A percentile compares a stretch with the other conserved stretches of the same genome.
phyloP scores from a whole-genome alignment of 2,113 vertebrate genomes.

The Sinocyclocheilus anshuiensis region DNA sequence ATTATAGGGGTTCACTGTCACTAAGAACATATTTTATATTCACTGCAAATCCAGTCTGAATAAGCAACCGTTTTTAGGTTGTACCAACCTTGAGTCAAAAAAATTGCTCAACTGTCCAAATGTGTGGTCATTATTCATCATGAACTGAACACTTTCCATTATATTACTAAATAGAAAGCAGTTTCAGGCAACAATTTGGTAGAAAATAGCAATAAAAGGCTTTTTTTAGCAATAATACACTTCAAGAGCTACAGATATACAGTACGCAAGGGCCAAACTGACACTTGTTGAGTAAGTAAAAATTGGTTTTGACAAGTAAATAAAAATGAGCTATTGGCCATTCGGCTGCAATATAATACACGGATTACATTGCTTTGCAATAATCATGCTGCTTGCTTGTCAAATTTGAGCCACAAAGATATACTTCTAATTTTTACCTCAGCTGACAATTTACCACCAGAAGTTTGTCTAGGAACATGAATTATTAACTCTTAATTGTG shows the following conservation, averaged over 20 bases:
- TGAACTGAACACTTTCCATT: background rate
- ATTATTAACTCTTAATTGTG: too few relatives aligned
- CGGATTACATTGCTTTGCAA: background rate
- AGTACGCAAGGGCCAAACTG: background rate
- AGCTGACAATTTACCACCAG: background rate
- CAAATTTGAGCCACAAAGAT: background rate
- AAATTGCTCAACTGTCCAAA: background rate
- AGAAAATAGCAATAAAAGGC: background rate
- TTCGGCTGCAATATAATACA: background rate
- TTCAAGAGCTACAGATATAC: background rate
- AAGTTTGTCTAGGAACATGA: background rate
- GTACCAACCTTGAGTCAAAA: background rate
- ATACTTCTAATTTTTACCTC: background rate
- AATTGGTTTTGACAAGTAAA: background rate
- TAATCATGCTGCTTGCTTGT: background rate
- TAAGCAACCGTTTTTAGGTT: background rate
- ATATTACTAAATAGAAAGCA: background rate
- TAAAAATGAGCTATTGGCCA: background rate
- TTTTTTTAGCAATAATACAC: background rate
- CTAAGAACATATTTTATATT: background rate
- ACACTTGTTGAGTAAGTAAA: background rate
- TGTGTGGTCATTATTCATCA: background rate
- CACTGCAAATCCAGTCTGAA: background rate
- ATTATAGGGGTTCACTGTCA: background rate
- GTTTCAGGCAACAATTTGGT: background rate